Evolutionary conservation across 2,113 vertebrate genomes (phyloP), one percentile per base, ranked within the genome.

Genomic region (Arenaria interpres): DNA sequence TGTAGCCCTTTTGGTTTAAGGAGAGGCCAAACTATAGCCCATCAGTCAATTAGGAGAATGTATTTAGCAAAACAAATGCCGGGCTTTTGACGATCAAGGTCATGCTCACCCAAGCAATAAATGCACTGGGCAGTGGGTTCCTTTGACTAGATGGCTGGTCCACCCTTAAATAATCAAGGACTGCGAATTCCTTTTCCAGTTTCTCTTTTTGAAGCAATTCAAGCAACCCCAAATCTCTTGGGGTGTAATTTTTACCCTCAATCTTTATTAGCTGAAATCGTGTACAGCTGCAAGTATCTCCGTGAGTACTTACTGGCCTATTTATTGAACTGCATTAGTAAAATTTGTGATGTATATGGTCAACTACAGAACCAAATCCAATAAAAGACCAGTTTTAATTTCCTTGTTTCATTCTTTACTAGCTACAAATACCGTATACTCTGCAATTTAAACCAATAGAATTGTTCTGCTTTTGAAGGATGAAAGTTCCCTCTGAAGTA

Each of bases 1-100:
- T 95, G 62, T 85, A 96, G 56, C 80, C 80, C 69, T 91, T 96
- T 87, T 91, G 89, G 91, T 78, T 96, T 72, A 67, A 87, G 73
- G 56, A 75, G 68, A 59, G 86, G 60, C 85, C 75, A 77, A 51
- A 45, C 72, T 45, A 12, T 24, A 85, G 75, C 51, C 25, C 73
- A 23, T 90, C 72, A 67, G 59, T 93, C 76, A 92, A 81, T 51
- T 4, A 60, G 48, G 39, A 89, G 53, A 82, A 60, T 8, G 37
- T 59, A 45, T 66, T 82, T 22, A 43, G 77, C 27, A 62, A 79
- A 92, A 90, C 21, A 81, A 89, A 56, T 3, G 46, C 46, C 14
- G 72, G 57, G 14, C 23, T 89, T 90, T 87, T 84, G 57, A 59
- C 14, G 25, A 43, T 35, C n/a, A 53, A 48, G 20, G 16, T 75